phyloP scores from a whole-genome alignment of 2,888 invertebrate species.

The Phyllotreta striolata region DNA sequence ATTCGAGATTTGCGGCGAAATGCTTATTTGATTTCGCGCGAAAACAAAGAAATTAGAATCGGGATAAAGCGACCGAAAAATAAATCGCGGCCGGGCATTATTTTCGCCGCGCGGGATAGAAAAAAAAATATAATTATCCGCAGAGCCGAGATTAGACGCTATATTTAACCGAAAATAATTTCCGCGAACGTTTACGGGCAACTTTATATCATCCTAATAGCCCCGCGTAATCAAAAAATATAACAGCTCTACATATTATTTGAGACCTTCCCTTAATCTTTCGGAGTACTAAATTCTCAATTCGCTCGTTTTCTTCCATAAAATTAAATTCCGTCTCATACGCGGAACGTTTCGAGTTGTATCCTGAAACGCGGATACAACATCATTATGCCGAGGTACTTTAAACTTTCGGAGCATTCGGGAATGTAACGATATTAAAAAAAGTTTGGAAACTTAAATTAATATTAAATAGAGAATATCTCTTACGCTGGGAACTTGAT shows the following conservation, averaged over 20 bases:
- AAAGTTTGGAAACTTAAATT: constrained; percentile 44
- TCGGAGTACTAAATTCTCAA: constrained; percentile 59
- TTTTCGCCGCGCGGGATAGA: constrained; percentile 14
- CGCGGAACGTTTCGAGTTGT: constrained; percentile 45
- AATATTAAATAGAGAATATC: constrained; percentile 41
- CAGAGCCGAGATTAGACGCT: constrained; percentile 26
- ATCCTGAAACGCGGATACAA: constrained; percentile 40
- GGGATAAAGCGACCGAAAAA: not conserved
- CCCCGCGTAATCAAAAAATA: constrained; percentile 57
- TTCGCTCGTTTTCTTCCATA: constrained; percentile 57
- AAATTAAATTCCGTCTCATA: constrained; percentile 57
- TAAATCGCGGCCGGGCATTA: constrained; percentile 6
- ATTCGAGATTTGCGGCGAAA: not conserved
- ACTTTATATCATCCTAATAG: constrained; percentile 43
- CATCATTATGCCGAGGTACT: constrained; percentile 44
- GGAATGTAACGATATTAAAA: constrained; percentile 43
- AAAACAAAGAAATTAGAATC: too few species aligned
- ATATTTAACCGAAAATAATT: constrained; percentile 50
- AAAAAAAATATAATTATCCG: constrained; percentile 31
- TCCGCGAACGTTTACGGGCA: constrained; percentile 52
- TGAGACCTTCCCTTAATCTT: constrained; percentile 62
- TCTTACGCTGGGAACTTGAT: constrained; percentile 25
- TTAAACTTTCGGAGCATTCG: constrained; percentile 43
- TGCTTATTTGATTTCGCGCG: not conserved
- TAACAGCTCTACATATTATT: constrained; percentile 59